These are phyloP conservation scores for Caenorhabditis remanei DNA, from an alignment of 1,140 invertebrate species.

Conservation along the genomic window DNA sequence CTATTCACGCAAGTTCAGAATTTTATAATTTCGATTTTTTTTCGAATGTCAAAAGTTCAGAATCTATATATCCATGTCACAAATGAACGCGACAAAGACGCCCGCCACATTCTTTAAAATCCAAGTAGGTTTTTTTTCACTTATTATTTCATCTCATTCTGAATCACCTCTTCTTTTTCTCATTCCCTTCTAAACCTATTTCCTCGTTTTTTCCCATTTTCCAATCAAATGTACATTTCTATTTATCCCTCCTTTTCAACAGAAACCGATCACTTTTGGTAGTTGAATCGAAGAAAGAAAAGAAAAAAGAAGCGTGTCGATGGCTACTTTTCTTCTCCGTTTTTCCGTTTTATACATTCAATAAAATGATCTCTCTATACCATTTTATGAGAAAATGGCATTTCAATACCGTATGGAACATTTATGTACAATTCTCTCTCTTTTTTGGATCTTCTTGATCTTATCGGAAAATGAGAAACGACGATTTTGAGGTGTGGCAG, in stretches of 20 bases:
- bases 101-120: too few relatives aligned
- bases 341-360: background rate
- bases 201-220: background rate
- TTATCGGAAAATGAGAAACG: too few relatives aligned
- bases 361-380: slow-evolving; percentile 2
- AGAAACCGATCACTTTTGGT: background rate
- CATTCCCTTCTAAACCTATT: background rate
- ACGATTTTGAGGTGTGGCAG: too few relatives aligned
- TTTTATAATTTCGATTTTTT: too few relatives aligned
- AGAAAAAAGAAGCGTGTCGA: slow-evolving; percentile 15
- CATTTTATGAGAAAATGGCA: background rate
- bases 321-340: background rate
- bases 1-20: too few relatives aligned
- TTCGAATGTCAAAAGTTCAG: too few relatives aligned
- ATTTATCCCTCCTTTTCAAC: slow-evolving; percentile 24
- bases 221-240: slow-evolving; percentile 48
- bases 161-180: background rate
- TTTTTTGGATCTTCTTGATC: too few relatives aligned
- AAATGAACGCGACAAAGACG: too few relatives aligned
- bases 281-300: background rate
- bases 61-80: too few relatives aligned
- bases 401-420: background rate
- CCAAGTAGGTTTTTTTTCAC: too few relatives aligned
- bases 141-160: too few relatives aligned
- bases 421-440: too few relatives aligned